Evolutionary conservation across 2,113 vertebrate species (phyloP), one percentile per base, ranked within the genome.

Genomic region (Poecilia latipinna): DNA sequence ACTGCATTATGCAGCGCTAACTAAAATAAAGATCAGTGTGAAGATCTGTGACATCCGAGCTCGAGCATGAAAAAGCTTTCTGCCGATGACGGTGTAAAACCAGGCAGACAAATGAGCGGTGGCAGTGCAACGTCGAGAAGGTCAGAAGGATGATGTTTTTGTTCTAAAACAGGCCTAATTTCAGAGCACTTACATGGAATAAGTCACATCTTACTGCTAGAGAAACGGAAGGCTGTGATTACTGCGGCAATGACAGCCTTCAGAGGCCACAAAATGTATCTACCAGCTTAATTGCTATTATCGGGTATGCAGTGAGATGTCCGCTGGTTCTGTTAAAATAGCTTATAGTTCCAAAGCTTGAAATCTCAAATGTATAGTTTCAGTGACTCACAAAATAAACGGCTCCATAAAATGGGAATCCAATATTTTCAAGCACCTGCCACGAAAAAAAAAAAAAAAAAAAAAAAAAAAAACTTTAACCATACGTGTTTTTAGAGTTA

Each of bases 341-440:
- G n/a, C 72, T 64, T 65, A 37, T 26, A 62, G 32, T 26, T 48
- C 65, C 62, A 71, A 37, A 82, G 73, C 39, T n/a, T 12, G 61
- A 82, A 82, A 86, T 77, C 61, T 71, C 82, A 35, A 82, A 70
- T 29, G 78, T 60, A 79, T 85, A 74, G 74, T 79, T 79, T 75
- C 74, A 82, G n/a, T 70, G 39, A 83, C 17, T 48, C 13, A 48
- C 67, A 79, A 39, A 57, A 57, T 57, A n/a, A 57, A 24, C 8
- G 2, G 51, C 24, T 7, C 51, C 24, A n/a, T 57, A 57, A 57
- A 57, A 57, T 24, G 29, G 31, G 31, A 33, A 64, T 17, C 32
- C 62, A 7, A 64, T 64, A 64, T 64, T 33, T 64, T 19, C 19
- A 64, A 64, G 62, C 29, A 64, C 4, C 31, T 33, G 51, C 19